Evolutionary conservation across 1,140 invertebrate genomes (phyloP).

Genomic region (Drosophila navojoa): DNA sequence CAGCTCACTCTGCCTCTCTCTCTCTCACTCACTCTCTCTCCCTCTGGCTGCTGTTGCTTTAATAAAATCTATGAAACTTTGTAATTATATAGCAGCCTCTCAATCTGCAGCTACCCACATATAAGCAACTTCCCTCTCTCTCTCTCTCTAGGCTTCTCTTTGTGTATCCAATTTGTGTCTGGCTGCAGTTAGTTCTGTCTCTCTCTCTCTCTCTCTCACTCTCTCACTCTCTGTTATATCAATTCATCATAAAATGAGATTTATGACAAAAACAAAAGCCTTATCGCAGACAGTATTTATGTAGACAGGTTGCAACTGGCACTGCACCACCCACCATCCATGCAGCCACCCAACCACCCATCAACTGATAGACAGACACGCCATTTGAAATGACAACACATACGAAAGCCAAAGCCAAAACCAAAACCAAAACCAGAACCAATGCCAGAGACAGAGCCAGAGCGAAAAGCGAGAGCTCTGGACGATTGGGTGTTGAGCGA

Average conservation of each 20-base stretch:
- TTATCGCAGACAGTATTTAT: constrained; percentile 84
- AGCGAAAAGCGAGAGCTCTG: constrained; percentile 6
- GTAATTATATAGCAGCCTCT: constrained; percentile 49
- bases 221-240: constrained; percentile 48
- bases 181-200: constrained; percentile 14
- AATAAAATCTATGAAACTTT: constrained; percentile 23
- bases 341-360: not conserved
- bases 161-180: constrained; percentile 54
- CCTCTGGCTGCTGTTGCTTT: not conserved
- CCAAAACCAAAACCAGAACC: constrained; percentile 14
- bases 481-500: constrained; percentile 17
- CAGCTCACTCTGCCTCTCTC: not conserved
- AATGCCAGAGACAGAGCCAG: constrained; percentile 2
- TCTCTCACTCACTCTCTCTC: not conserved
- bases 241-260: constrained; percentile 84
- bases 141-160: constrained; percentile 1
- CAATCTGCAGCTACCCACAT: constrained; percentile 38
- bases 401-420: constrained; percentile 27
- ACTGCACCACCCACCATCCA: not conserved
- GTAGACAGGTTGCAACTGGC: constrained; percentile 76
- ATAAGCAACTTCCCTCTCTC: constrained; percentile 28
- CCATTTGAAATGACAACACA: constrained; percentile 68
- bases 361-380: constrained; percentile 65
- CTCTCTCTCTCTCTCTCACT: not conserved
- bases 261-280: constrained; percentile 84